Percentiles rank a stretch among this genome's conserved stretches.
phyloP scores from a whole-genome alignment of 2,113 vertebrate genomes.

The Deroptyus accipitrinus region DNA sequence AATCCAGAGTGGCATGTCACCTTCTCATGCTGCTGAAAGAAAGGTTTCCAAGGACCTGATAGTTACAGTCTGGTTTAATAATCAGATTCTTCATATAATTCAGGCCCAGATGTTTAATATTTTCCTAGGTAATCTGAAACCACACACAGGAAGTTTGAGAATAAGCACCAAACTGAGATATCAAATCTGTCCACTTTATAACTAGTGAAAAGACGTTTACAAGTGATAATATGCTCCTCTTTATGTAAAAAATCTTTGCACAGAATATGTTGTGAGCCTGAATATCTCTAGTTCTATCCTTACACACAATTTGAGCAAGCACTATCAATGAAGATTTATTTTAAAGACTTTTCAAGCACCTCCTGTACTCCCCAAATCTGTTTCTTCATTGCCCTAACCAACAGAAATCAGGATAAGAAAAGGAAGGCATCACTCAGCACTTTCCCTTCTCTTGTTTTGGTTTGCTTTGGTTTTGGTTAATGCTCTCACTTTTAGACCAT shows the following conservation, averaged over 20 bases:
- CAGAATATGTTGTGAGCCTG: not conserved
- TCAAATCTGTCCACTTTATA: not conserved
- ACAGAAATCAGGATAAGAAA: not conserved
- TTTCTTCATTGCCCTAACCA: not conserved
- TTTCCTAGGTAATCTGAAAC: not conserved
- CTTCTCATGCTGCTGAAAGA: not conserved
- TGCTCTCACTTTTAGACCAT: not conserved
- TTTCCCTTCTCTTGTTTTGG: not conserved
- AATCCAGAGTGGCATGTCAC: not conserved
- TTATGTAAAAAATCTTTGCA: not conserved
- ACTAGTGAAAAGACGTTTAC: not conserved
- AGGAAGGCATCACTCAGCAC: not conserved
- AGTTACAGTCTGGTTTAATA: not conserved
- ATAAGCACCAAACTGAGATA: not conserved
- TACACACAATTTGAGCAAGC: not conserved
- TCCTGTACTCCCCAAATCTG: not conserved
- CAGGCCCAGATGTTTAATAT: not conserved
- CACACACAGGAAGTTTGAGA: not conserved
- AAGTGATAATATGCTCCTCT: not conserved
- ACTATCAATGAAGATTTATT: not conserved
- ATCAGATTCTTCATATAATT: not conserved
- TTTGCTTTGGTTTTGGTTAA: not conserved
- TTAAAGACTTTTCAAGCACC: not conserved
- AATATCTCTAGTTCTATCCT: not conserved
- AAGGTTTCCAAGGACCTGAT: not conserved